These are phyloP conservation scores for Morelia viridis DNA, from an alignment of 2,797 vertebrate species.

Conservation along the genomic window DNA sequence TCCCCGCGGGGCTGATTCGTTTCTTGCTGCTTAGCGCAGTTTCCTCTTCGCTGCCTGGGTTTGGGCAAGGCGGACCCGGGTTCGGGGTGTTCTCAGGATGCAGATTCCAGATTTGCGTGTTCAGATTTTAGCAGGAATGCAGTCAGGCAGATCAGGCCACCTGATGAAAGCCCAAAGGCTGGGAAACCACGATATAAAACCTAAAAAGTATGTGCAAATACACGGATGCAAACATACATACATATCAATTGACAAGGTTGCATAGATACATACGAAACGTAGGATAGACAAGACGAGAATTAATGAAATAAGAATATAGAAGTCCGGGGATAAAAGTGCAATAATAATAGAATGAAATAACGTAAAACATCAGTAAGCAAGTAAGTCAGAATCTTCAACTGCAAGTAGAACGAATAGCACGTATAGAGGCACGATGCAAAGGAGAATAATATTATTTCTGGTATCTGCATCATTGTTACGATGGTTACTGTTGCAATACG, in stretches of 20 bases:
- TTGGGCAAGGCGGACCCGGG: background rate
- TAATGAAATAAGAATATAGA: background rate
- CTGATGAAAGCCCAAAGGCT: background rate
- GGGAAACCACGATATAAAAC: background rate
- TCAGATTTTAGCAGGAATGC: background rate
- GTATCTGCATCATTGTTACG: background rate
- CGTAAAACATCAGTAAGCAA: background rate
- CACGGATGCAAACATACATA: background rate
- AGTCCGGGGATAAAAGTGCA: background rate
- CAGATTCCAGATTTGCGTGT: background rate
- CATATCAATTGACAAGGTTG: background rate
- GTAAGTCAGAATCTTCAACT: background rate
- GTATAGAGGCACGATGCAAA: background rate
- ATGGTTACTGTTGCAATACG: background rate
- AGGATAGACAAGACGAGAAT: background rate
- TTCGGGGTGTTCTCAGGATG: background rate
- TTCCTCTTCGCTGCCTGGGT: background rate
- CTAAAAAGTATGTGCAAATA: background rate
- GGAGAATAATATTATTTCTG: background rate
- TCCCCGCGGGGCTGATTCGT: background rate
- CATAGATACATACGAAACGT: background rate
- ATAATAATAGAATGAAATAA: background rate
- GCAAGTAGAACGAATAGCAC: background rate
- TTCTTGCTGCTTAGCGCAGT: background rate
- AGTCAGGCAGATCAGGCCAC: background rate